These are phyloP conservation scores for Helicorthomorpha holstii DNA, from an alignment of 1,140 invertebrate genomes.

Conservation along the genomic window DNA sequence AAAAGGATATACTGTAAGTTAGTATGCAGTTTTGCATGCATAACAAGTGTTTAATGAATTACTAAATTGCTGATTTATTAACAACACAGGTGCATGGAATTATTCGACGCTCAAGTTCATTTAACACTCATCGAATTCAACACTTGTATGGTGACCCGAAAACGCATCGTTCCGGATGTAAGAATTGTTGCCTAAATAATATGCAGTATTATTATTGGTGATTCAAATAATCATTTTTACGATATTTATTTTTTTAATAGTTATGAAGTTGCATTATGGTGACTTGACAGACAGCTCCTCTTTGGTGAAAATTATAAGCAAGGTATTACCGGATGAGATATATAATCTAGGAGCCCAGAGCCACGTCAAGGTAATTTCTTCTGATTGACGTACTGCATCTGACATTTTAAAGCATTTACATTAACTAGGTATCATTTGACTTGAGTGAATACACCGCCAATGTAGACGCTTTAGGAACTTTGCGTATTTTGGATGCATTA, in stretches of 20 bases:
- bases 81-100: slow-evolving; percentile 68
- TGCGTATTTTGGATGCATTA: slow-evolving; percentile 88
- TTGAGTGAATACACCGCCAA: slow-evolving; percentile 97
- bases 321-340: slow-evolving; percentile 78
- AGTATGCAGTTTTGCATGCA: slow-evolving; percentile 1
- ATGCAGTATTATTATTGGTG: not conserved
- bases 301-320: slow-evolving; percentile 82
- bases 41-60: not conserved
- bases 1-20: slow-evolving; percentile 67
- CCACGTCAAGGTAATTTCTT: slow-evolving; percentile 48
- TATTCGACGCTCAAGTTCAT: slow-evolving; percentile 82
- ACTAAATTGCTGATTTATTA: not conserved
- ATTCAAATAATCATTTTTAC: not conserved
- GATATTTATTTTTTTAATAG: slow-evolving; percentile 19
- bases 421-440: slow-evolving; percentile 70
- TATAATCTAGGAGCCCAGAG: slow-evolving; percentile 99
- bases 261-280: slow-evolving; percentile 93
- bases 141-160: slow-evolving; percentile 84
- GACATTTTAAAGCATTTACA: not conserved
- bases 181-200: not conserved
- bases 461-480: slow-evolving; percentile 94
- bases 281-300: slow-evolving; percentile 98
- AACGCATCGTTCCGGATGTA: slow-evolving; percentile 43
- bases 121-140: slow-evolving; percentile 90
- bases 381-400: too few relatives aligned